phyloP scores from a whole-genome alignment of 2,888 invertebrate genomes.

The Cremastobaeus sp. region DNA sequence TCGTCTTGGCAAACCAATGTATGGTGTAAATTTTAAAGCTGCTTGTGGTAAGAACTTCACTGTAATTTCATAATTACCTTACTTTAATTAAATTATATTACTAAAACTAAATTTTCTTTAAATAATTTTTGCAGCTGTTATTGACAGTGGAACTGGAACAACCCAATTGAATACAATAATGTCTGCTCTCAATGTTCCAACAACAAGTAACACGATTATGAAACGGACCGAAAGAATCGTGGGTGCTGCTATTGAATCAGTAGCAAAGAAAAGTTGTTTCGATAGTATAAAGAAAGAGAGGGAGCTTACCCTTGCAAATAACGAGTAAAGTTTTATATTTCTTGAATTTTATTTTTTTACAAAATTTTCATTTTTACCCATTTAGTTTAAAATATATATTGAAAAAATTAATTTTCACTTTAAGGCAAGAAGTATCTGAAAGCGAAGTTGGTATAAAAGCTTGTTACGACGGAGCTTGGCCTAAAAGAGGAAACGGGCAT shows the following conservation, averaged over 20 bases:
- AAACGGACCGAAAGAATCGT: not conserved
- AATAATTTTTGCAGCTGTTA: not conserved
- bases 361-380: not conserved
- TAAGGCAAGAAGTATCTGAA: too few relatives aligned
- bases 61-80: too few relatives aligned
- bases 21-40: conserved; percentile 2
- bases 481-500: not conserved
- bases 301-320: too few relatives aligned
- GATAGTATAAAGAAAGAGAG: too few relatives aligned
- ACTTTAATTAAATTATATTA: too few relatives aligned
- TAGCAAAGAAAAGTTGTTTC: too few relatives aligned
- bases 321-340: too few relatives aligned
- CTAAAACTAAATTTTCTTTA: not conserved
- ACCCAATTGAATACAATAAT: conserved; percentile 15
- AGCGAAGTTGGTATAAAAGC: too few relatives aligned
- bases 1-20: not conserved
- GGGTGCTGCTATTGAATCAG: conserved; percentile 1
- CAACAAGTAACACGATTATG: not conserved
- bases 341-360: too few relatives aligned
- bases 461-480: not conserved
- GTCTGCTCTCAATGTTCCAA: conserved; percentile 8
- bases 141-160: conserved; percentile 8
- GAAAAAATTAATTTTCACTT: too few relatives aligned
- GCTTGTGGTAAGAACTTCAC: not conserved
- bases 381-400: not conserved